Evolutionary conservation across 2,113 vertebrate genomes (phyloP), one percentile per base, ranked within the genome.

Genomic region (Nansenia antarctica): DNA sequence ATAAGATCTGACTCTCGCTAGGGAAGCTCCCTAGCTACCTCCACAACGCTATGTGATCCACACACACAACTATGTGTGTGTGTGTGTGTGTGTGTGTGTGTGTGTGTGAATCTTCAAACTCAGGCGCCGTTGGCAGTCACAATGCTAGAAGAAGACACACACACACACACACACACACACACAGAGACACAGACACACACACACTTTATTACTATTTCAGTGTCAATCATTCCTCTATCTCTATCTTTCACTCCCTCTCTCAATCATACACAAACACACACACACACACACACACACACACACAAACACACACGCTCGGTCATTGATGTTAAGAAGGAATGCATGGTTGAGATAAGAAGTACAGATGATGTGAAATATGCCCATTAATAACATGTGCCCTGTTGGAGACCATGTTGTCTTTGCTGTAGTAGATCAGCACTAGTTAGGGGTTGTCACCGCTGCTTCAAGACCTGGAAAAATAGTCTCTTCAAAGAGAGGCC

Each of bases 401-500:
- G 58, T 67, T 78, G 64, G 69, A 72, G 68, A 73, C 30, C 55
- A 67, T 77, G 61, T 29, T 70, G 71, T 70, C 26, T 39, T 68
- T 68, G 63, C 26, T 62, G 73, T 62, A 77, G 66, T 68, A 69
- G 74, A 65, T 82, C 72, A 72, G 37, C 32, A 47, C 71, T 62
- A 74, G 68, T 76, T 72, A 58, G 32, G 67, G 61, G 67, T n/a
- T 39, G 34, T 42, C 39, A 42, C 39, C 39, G 14, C 14, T 42
- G 1, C 18, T 15, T 42, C 1, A 14, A 15, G 39, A 42, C 39
- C 39, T 42, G 37, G 18, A 42, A 11, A 18, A 42, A 42, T 42
- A 42, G 1, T 42, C 14, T 14, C 11, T 42, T 42, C 39, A 42
- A 42, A 42, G 39, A 15, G 37, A 18, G 39, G 3, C 11, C 39